Conservation (phyloP, 2,888 invertebrate species). For the Apamea crenata region DNA sequence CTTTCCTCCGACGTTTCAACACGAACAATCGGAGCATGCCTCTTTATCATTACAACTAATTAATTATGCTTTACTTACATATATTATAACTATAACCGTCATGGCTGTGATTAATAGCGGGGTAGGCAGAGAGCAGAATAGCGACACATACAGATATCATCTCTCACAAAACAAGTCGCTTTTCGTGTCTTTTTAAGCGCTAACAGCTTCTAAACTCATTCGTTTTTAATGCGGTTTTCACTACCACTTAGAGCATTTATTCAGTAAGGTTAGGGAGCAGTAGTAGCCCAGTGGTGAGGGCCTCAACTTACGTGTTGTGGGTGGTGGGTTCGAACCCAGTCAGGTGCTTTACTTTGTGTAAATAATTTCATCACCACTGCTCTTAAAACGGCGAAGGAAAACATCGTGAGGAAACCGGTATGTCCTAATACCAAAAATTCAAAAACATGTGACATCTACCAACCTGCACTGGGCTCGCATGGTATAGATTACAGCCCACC, state of each 20-base stretch:
- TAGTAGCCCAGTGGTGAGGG: no score
- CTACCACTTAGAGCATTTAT: neutral
- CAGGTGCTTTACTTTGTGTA: no score
- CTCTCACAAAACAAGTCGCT: neutral
- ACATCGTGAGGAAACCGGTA: no score
- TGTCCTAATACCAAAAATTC: no score
- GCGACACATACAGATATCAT: neutral
- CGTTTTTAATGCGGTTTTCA: neutral
- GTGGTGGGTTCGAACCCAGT: no score
- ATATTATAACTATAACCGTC: slow-evolving; percentile 21
- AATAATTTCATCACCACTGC: no score
- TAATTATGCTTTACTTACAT: slow-evolving; percentile 37
- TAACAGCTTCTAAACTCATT: neutral
- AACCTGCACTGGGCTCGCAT: no score
- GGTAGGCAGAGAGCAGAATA: neutral
- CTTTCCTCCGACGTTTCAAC: slow-evolving; percentile 54
- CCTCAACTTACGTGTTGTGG: no score
- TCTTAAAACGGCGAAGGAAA: no score
- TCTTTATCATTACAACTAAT: slow-evolving; percentile 56
- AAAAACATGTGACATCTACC: no score
- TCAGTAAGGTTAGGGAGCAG: no score
- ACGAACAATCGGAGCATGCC: slow-evolving; percentile 58
- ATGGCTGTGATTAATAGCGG: slow-evolving; percentile 15
- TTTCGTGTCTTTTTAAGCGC: neutral
- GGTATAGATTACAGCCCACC: no score